Evolutionary conservation across 2,113 vertebrate species (phyloP), one percentile per base, ranked within the genome.

Genomic region (Arvicanthis niloticus): DNA sequence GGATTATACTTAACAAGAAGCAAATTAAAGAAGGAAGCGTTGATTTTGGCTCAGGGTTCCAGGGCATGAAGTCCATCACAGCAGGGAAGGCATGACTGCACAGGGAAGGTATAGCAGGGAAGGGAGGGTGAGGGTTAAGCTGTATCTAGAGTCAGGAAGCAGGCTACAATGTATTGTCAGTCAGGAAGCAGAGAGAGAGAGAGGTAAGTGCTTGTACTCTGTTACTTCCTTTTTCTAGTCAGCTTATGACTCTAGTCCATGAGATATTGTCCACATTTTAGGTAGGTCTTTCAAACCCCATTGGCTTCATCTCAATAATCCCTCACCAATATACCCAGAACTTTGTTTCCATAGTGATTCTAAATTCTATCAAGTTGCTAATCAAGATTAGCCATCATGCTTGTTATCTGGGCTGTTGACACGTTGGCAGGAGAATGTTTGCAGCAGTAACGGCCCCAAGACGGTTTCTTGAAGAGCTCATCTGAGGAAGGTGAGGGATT

Each of bases 351-450:
- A 70, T 26, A 37, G 21, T 26, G 34, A 53, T 48, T 68, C 42
- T 68, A 87, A 48, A 45, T 68, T 1, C 19, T 16, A 34, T 67
- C 42, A 67, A 67, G 29, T 67, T 48, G 42, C 16, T 68, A 51
- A 87, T 68, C 60, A 51, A 87, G 62, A 68, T 86, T 68, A 68
- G 22, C 40, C 9, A 86, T 24, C 29, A 37, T 98, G 99, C 97
- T 99, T 99, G 98, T 99, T 99, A 98, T 99, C 99, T 1, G 99
- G 99, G 88, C 99, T 99, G 96, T 99, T 99, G 99, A 99, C 99
- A 98, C 99, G 99, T 98, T 99, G 99, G 99, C 99, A 94, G 99
- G 99, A 98, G 99, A 99, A 98, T 99, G 99, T 98, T 99, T 99
- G 67, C 99, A 99, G 94, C 99, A 99, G 94, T 99, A 99, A 96